Evolutionary conservation across 2,797 vertebrate species (phyloP).

Genomic region (Rhadinocentrus ornatus): DNA sequence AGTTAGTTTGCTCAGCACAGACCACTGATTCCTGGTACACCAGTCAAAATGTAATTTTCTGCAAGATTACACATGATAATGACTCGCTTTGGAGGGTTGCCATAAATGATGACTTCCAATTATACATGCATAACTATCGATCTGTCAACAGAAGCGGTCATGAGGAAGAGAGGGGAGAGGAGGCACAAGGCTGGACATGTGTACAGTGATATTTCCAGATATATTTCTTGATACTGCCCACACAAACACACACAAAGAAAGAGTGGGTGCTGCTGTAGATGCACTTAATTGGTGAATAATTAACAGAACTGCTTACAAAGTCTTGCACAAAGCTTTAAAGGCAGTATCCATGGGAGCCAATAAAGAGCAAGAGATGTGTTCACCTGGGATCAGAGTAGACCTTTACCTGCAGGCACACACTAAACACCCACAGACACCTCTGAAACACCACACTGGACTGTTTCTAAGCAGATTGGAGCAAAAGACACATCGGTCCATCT

Average conservation of each 20-base stretch:
- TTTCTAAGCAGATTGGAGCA: constrained; percentile 57
- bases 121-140: constrained; percentile 85
- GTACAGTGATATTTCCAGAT: constrained; percentile 53
- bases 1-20: constrained; percentile 65
- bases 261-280: constrained; percentile 30
- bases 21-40: constrained; percentile 73
- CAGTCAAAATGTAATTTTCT: constrained; percentile 89
- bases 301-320: constrained; percentile 59
- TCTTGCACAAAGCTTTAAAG: constrained; percentile 25
- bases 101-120: constrained; percentile 82
- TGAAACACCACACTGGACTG: constrained; percentile 51
- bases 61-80: constrained; percentile 89
- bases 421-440: constrained; percentile 26
- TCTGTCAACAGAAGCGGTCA: constrained; percentile 77
- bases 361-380: constrained; percentile 56
- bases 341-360: constrained; percentile 44
- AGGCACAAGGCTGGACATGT: constrained; percentile 17
- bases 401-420: constrained; percentile 58
- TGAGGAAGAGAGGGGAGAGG: not conserved
- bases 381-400: constrained; percentile 66
- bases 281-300: constrained; percentile 23
- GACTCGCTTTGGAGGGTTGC: constrained; percentile 82
- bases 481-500: constrained; percentile 31
- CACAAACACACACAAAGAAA: constrained; percentile 19
- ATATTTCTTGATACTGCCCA: constrained; percentile 25